Evolutionary conservation across 2,113 vertebrate genomes (phyloP).

Genomic region (Sitta europaea): DNA sequence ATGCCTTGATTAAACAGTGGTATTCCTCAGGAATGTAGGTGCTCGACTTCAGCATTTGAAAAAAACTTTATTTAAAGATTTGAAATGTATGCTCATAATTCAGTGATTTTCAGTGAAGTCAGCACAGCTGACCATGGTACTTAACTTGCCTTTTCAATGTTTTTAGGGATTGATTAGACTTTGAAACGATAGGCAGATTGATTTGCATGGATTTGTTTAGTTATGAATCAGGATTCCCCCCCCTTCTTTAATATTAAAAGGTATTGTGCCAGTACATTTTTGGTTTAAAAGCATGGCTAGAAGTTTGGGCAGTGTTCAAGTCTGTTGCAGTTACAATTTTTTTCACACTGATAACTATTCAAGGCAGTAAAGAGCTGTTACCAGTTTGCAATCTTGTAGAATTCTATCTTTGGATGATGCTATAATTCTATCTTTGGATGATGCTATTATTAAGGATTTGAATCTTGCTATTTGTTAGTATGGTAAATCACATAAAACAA

Average conservation of each 20-base stretch:
- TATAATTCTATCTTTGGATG: neutral
- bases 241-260: neutral
- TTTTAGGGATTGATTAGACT: neutral
- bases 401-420: neutral
- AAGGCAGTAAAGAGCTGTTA: neutral
- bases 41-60: neutral
- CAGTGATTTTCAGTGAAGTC: neutral
- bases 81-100: neutral
- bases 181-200: neutral
- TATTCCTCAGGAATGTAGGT: neutral
- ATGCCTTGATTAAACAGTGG: neutral
- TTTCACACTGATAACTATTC: neutral
- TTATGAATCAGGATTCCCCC: neutral
- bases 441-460: neutral
- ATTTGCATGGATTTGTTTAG: neutral
- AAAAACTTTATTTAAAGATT: neutral
- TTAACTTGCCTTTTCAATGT: neutral
- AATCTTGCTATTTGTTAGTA: neutral
- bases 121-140: neutral
- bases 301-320: neutral
- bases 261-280: neutral
- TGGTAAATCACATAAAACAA: neutral
- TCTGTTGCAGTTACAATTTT: neutral
- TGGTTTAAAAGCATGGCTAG: neutral
- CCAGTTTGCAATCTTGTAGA: neutral